Percentiles rank a stretch among this genome's conserved stretches.
These are phyloP conservation scores for Macrosteles quadrilineatus DNA, from an alignment of 1,140 invertebrate species.

Conservation along the genomic window DNA sequence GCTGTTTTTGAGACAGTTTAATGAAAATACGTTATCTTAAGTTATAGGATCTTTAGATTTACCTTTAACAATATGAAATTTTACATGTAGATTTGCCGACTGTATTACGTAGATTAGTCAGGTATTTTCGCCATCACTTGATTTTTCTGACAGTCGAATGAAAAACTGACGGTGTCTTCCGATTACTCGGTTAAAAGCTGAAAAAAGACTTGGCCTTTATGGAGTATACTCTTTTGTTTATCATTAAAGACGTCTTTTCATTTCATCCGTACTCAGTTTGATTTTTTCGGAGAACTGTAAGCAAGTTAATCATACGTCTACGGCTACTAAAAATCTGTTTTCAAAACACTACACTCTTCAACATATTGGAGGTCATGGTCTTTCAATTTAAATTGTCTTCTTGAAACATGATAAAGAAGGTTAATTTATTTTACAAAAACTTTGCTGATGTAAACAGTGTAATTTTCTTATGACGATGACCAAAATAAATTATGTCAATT, in stretches of 20 bases:
- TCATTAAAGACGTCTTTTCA: conserved; percentile 16
- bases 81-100: conserved; percentile 46
- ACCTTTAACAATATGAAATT: conserved; percentile 39
- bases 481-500: too few species aligned
- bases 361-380: too few species aligned
- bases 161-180: conserved; percentile 22
- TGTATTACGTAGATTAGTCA: conserved; percentile 47
- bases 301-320: background rate
- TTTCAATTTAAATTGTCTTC: too few species aligned
- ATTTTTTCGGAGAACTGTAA: conserved; percentile 4
- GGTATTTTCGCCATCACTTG: conserved; percentile 42
- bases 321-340: too few species aligned
- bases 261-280: background rate
- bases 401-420: too few species aligned
- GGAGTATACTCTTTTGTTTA: background rate
- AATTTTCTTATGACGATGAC: too few species aligned
- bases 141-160: conserved; percentile 50
- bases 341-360: too few species aligned
- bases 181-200: background rate
- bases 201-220: background rate
- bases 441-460: too few species aligned
- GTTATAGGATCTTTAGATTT: conserved; percentile 41
- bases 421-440: too few species aligned
- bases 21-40: conserved; percentile 41
- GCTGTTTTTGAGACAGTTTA: too few species aligned